These are phyloP conservation scores for Bucorvus abyssinicus DNA, from an alignment of 2,797 vertebrate species.

Conservation along the genomic window DNA sequence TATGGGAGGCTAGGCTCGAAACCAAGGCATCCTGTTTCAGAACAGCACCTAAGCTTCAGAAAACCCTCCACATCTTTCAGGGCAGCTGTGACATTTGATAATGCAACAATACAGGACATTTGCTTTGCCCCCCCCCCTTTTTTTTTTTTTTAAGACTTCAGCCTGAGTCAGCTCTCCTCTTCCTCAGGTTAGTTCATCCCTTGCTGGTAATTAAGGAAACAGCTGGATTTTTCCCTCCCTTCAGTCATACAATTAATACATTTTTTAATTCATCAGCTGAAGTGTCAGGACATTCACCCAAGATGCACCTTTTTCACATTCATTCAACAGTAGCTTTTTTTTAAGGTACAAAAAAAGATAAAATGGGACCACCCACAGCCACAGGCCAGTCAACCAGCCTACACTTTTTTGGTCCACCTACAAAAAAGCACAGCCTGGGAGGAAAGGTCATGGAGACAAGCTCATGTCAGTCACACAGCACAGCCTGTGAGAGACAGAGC, in stretches of 20 bases:
- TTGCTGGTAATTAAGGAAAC: neutral
- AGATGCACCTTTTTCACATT: neutral
- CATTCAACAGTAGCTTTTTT: neutral
- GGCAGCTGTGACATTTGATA: neutral
- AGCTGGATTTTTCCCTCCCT: neutral
- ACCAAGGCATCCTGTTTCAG: neutral
- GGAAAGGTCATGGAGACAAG: neutral
- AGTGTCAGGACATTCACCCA: neutral
- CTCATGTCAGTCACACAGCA: neutral
- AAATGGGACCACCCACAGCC: neutral
- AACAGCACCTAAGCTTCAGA: neutral
- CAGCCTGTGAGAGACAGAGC: accelerated
- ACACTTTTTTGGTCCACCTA: neutral
- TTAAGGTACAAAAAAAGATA: neutral
- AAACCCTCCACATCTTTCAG: neutral
- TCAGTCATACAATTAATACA: neutral
- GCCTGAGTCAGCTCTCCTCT: neutral
- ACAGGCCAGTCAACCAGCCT: neutral
- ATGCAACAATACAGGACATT: neutral
- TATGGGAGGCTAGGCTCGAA: neutral
- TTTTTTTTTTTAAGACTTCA: neutral
- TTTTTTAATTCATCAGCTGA: neutral
- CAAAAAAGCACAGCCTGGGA: neutral
- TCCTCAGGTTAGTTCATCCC: neutral
- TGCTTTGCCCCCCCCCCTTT: no score